Percentiles rank a stretch among this genome's conserved stretches.
Conservation (phyloP, 37 sponge, comb jelly and placozoan species). For the Crambe crambe region DNA sequence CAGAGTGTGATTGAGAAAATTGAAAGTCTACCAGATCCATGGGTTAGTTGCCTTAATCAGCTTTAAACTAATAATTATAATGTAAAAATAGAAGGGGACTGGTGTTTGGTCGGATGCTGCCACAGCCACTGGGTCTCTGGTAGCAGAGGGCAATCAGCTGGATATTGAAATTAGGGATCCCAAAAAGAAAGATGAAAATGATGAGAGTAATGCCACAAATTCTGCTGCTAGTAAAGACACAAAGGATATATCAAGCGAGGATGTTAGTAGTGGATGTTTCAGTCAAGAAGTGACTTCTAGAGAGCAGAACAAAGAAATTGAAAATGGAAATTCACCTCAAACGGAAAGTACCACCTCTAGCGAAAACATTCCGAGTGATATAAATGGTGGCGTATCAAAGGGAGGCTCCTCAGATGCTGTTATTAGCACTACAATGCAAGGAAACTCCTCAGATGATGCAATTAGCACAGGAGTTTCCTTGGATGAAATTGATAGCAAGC, state of each 20-base stretch:
- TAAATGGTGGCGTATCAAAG: too few relatives aligned
- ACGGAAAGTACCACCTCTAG: too few relatives aligned
- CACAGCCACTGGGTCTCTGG: not conserved
- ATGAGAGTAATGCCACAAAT: too few relatives aligned
- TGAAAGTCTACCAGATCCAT: slow-evolving; percentile 19
- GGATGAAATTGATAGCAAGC: not conserved
- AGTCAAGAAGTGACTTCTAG: not conserved
- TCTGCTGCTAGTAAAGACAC: too few relatives aligned
- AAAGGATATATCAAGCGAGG: not conserved
- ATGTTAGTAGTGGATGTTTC: not conserved
- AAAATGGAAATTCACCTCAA: too few relatives aligned
- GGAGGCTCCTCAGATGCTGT: too few relatives aligned
- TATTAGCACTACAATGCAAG: too few relatives aligned
- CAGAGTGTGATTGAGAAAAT: slow-evolving; percentile 13
- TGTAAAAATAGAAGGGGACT: not conserved
- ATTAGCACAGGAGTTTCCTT: not conserved
- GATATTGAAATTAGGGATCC: not conserved
- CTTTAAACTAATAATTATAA: not conserved
- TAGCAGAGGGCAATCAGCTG: not conserved
- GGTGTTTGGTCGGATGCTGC: slow-evolving; percentile 9
- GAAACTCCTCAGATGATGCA: too few relatives aligned
- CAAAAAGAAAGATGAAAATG: too few relatives aligned
- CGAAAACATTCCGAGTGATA: too few relatives aligned
- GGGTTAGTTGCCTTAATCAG: slow-evolving; percentile 27
- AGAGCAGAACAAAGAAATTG: too few relatives aligned